These are phyloP conservation scores for Micromussa lordhowensis DNA, from an alignment of 92 coral and sea anemone genomes.

Conservation along the genomic window DNA sequence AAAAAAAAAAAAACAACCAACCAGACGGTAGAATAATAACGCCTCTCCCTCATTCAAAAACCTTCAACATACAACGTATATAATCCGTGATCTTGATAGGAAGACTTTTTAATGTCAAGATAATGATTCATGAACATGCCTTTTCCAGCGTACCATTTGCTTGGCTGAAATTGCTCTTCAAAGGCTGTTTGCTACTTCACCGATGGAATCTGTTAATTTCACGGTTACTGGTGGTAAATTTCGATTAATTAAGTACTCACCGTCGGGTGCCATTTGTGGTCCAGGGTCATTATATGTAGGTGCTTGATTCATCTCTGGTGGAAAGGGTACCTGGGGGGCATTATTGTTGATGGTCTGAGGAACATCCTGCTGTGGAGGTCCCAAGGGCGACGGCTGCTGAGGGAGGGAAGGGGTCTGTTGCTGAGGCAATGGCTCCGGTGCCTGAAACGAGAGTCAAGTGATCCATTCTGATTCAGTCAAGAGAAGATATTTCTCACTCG, in stretches of 20 bases:
- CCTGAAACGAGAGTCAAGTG: background rate
- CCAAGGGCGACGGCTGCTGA: slow-evolving; percentile 26
- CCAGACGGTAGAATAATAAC: too few relatives aligned
- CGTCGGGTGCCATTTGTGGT: slow-evolving; percentile 29
- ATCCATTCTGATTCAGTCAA: background rate
- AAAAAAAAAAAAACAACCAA: too few relatives aligned
- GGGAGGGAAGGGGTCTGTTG: slow-evolving; percentile 21
- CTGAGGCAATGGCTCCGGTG: background rate
- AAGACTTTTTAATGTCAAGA: too few relatives aligned
- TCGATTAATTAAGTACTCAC: background rate
- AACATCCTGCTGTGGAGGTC: slow-evolving; percentile 31
- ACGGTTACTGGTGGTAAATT: background rate
- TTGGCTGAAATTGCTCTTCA: background rate
- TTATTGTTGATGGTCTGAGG: slow-evolving; percentile 25
- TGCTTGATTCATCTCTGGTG: slow-evolving; percentile 25
- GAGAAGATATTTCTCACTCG: background rate
- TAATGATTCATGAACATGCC: background rate
- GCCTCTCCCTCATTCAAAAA: too few relatives aligned
- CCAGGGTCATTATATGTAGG: slow-evolving; percentile 26
- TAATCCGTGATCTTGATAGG: too few relatives aligned
- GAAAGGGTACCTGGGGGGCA: slow-evolving; percentile 23
- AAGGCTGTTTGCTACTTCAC: background rate
- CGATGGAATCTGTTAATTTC: background rate
- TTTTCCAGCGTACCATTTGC: background rate
- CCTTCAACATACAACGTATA: too few relatives aligned